A percentile compares a stretch with the other conserved stretches of the same genome.
These are phyloP conservation scores for Laupala kohalensis DNA, from an alignment of 1,140 invertebrate species.

Conservation along the genomic window DNA sequence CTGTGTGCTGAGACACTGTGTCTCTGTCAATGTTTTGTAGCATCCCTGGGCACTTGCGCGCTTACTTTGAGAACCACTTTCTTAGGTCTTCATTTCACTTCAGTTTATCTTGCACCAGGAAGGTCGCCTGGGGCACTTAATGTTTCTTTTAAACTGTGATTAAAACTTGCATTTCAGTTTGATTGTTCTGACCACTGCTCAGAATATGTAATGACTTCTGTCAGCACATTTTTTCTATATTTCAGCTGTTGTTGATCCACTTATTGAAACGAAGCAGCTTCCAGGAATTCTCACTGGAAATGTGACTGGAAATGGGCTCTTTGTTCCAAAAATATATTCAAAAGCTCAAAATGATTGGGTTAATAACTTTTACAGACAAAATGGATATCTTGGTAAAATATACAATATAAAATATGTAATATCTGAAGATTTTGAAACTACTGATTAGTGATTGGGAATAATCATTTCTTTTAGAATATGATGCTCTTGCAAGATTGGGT, in stretches of 20 bases:
- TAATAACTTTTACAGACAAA: slow-evolving; percentile 81
- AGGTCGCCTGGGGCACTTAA: too few species aligned
- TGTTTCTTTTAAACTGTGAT: not conserved
- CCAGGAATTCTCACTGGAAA: slow-evolving; percentile 68
- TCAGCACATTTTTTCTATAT: not conserved
- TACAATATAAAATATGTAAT: slow-evolving; percentile 6
- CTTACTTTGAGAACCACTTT: too few species aligned
- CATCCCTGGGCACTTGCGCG: too few species aligned
- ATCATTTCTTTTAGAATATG: slow-evolving; percentile 54
- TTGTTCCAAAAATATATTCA: slow-evolving; percentile 79
- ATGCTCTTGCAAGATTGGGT: slow-evolving; percentile 72
- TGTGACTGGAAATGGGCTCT: slow-evolving; percentile 56
- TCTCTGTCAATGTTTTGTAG: too few species aligned
- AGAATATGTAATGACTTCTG: not conserved
- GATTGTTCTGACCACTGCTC: not conserved
- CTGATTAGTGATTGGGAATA: not conserved
- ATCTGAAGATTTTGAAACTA: slow-evolving; percentile 7
- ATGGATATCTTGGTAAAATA: slow-evolving; percentile 68
- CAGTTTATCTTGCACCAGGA: too few species aligned
- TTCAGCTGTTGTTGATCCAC: slow-evolving; percentile 46
- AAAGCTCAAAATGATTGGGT: slow-evolving; percentile 83
- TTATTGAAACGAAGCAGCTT: slow-evolving; percentile 52
- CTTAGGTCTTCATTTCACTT: too few species aligned
- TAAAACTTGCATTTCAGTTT: not conserved
- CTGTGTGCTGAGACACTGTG: too few species aligned